A percentile compares a stretch with the other conserved stretches of the same genome.
Evolutionary conservation across 1,140 invertebrate genomes (phyloP).

Genomic region (Trichoplusia ni): DNA sequence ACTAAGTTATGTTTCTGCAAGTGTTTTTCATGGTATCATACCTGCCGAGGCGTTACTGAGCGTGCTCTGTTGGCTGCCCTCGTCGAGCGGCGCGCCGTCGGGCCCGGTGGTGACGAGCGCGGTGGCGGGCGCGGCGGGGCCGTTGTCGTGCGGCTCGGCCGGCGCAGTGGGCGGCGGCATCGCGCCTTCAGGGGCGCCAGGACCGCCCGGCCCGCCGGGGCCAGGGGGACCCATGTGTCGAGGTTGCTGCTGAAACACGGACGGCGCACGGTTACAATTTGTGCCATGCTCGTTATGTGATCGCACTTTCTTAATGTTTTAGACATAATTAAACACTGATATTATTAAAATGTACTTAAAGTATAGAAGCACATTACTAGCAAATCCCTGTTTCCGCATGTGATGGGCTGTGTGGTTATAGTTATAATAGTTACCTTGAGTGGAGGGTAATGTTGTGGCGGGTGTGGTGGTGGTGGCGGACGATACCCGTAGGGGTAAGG

Average conservation of each 20-base stretch:
- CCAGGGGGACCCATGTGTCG: constrained; percentile 74
- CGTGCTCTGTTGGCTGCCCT: constrained; percentile 95
- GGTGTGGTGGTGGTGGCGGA: constrained; percentile 66
- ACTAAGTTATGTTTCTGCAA: no score
- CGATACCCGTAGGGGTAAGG: constrained; percentile 68
- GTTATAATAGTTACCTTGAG: constrained; percentile 51
- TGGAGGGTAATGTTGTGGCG: constrained; percentile 67
- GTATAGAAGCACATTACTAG: neutral
- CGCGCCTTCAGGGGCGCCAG: constrained; percentile 47
- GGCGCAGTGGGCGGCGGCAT: constrained; percentile 83
- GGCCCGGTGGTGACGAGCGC: constrained; percentile 93
- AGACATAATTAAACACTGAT: no score
- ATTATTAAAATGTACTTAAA: no score
- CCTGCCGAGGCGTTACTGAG: constrained; percentile 94
- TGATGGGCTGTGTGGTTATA: neutral
- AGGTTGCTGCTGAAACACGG: constrained; percentile 44
- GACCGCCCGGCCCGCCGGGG: constrained; percentile 37
- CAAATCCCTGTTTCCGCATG: neutral
- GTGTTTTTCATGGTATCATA: constrained; percentile 62
- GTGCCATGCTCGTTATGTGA: neutral
- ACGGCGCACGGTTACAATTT: neutral
- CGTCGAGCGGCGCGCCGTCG: constrained; percentile 92
- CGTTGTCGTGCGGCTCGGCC: constrained; percentile 84
- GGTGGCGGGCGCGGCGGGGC: constrained; percentile 87
- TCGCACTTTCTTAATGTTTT: no score